Percentiles rank a stretch among this genome's conserved stretches.
These are phyloP conservation scores for Calliopum simillimum DNA, from an alignment of 2,888 invertebrate species.

Conservation along the genomic window DNA sequence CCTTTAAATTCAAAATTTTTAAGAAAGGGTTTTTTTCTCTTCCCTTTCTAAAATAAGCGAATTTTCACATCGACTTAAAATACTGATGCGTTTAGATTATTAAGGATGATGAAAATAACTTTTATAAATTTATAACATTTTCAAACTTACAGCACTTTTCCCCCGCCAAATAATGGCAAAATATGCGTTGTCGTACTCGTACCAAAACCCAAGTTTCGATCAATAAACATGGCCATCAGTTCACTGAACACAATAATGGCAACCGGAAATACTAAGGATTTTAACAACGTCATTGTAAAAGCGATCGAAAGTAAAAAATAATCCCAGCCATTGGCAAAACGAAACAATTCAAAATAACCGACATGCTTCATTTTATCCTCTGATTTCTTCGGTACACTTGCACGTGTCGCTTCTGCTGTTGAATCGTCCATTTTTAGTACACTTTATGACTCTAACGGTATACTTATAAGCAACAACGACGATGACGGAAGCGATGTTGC, in stretches of 20 bases:
- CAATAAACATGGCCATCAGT: slow-evolving; percentile 76
- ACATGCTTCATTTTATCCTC: slow-evolving; percentile 45
- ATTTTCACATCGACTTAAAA: too few species aligned
- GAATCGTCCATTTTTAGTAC: too few species aligned
- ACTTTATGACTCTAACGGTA: too few species aligned
- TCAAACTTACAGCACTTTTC: slow-evolving; percentile 69
- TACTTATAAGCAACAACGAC: too few species aligned
- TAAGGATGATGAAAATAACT: not conserved
- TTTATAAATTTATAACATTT: not conserved
- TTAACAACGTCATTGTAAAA: slow-evolving; percentile 70
- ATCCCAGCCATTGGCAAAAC: slow-evolving; percentile 73
- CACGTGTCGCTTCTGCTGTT: not conserved
- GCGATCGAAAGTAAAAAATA: slow-evolving; percentile 69
- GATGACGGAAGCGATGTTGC: too few species aligned
- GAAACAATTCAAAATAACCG: slow-evolving; percentile 65
- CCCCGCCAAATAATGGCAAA: slow-evolving; percentile 73
- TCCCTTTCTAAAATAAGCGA: too few species aligned
- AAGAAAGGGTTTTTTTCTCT: too few species aligned
- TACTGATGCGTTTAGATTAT: not conserved
- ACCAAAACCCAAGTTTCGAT: slow-evolving; percentile 71
- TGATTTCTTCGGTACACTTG: slow-evolving; percentile 18
- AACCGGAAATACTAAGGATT: slow-evolving; percentile 73
- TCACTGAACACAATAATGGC: slow-evolving; percentile 78
- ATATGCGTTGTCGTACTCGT: slow-evolving; percentile 71
- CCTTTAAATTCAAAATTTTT: too few species aligned